Base-by-base conservation (phyloP, 2,888 invertebrate genomes). In the Crossocerus cetratus region DNA sequence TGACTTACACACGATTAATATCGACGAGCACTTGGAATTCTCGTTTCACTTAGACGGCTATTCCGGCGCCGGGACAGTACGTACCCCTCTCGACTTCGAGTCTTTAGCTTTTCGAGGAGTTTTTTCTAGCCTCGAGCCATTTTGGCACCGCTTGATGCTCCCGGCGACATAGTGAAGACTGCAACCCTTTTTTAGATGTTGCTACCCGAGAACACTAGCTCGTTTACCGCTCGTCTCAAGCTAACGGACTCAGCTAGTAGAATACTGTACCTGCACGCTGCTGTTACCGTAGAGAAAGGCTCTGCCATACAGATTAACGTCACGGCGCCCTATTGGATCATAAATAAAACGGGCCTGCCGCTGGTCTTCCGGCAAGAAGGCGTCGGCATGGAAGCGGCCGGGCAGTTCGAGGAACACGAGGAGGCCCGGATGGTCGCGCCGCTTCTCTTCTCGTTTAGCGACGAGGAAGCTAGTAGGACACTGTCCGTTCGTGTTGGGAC, bases 261-360 rank as follows among this genome's bases (percentile, higher is more conserved):
- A 58, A 92, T 95, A 69, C 91, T 98, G 13, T 94, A 95, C 82
- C 92, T 99, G 21, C 93, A 94, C 69, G 95, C 96, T 0, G 92
- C 93, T 42, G 94, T 95, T 58, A 90, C 91, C 42, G 91, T 92
- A 0, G 91, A 92, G 49, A 92, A 92, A 83, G 94, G 94, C 16
- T 93, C 92, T n/a, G 93, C 93, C 5, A 90, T 94, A 71, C 92
- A 86, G 21, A 92, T 97, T 82, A 94, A 93, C 20, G 92, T 98
- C 23, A 95, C 94, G 60, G 96, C 96, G 2, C 96, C 97, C 2
- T 98, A 95, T 91, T 99, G 99, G 99, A 93, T 99, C 80, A 94
- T 99, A 71, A 99, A 99, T 92, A 96, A 96, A 90, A 96, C 98
- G 4, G 99, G 99, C 0, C 91, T 99, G 74, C 99, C 99, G n/a